Evolutionary conservation across 2,888 invertebrate genomes (phyloP).

Genomic region (Metalampra italica): DNA sequence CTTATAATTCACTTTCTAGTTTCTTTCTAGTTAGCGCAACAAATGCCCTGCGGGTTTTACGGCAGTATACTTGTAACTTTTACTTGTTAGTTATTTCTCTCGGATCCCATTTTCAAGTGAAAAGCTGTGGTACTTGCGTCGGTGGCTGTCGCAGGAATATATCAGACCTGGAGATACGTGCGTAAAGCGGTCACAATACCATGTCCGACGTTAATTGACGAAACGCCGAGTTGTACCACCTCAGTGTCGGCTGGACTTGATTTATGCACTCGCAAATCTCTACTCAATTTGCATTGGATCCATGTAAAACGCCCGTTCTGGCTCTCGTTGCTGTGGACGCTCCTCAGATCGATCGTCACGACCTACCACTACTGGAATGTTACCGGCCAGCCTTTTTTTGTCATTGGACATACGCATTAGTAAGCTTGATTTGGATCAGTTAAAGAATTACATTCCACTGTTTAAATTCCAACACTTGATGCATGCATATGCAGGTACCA

Average conservation of each 20-base stretch:
- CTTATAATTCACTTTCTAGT: conserved; percentile 57
- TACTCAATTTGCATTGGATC: conserved; percentile 66
- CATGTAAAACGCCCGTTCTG: conserved; percentile 60
- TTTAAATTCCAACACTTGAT: background rate
- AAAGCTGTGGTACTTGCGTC: conserved; percentile 19
- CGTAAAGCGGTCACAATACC: conserved; percentile 40
- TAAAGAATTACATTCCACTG: conserved; percentile 1
- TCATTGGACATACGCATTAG: conserved; percentile 24
- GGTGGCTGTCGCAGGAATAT: conserved; percentile 30
- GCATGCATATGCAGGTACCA: no score
- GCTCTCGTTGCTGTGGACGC: conserved; percentile 52
- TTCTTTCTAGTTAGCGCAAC: conserved; percentile 51
- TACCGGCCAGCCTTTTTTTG: conserved; percentile 29
- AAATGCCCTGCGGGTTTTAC: conserved; percentile 27
- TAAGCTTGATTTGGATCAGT: background rate
- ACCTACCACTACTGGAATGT: conserved; percentile 38
- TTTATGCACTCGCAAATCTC: conserved; percentile 58
- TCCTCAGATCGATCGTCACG: conserved; percentile 48
- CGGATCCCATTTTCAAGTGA: conserved; percentile 6
- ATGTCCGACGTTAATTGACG: conserved; percentile 61
- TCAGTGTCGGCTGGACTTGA: conserved; percentile 37
- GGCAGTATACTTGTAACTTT: conserved; percentile 24
- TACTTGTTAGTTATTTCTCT: conserved; percentile 15
- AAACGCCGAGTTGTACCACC: conserved; percentile 38
- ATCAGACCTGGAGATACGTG: conserved; percentile 31